phyloP scores from a whole-genome alignment of 2,888 invertebrate species.

The Parascotia fuliginaria region DNA sequence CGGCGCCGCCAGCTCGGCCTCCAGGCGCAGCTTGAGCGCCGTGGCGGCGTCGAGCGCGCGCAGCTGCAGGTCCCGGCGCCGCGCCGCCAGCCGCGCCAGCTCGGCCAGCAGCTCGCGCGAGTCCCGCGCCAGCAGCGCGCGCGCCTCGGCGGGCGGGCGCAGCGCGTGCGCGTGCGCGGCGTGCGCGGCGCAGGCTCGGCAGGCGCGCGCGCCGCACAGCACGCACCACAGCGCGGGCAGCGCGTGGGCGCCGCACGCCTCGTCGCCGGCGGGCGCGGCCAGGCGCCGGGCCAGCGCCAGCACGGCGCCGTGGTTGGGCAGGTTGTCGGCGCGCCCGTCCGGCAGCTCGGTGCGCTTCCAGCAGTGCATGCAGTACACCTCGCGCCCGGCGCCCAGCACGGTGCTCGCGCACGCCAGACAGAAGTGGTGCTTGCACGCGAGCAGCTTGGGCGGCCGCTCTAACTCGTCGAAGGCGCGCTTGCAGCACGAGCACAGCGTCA shows the following conservation, averaged over 20 bases:
- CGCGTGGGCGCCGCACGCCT: conserved; percentile 88
- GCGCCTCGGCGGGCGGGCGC: conserved; percentile 87
- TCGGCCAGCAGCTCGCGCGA: conserved; percentile 82
- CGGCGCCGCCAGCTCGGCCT: conserved; percentile 86
- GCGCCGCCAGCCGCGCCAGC: conserved; percentile 88
- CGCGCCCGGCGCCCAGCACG: conserved; percentile 88
- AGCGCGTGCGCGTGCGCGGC: conserved; percentile 88
- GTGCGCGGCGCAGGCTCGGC: conserved; percentile 87
- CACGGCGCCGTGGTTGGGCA: conserved; percentile 89
- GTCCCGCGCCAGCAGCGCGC: conserved; percentile 82
- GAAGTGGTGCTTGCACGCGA: conserved; percentile 92
- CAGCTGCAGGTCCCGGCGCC: conserved; percentile 90
- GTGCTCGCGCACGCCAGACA: conserved; percentile 91
- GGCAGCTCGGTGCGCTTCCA: conserved; percentile 90
- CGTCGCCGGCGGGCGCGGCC: conserved; percentile 14
- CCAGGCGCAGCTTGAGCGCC: conserved; percentile 90
- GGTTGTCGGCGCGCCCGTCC: conserved; percentile 88
- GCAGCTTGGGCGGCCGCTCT: conserved; percentile 90
- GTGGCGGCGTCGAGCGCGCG: conserved; percentile 91
- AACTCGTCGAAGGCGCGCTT: conserved; percentile 90
- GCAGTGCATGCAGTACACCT: conserved; percentile 90
- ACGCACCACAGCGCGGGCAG: conserved; percentile 91
- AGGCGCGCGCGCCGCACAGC: conserved; percentile 89
- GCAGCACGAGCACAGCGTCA: conserved; percentile 91
- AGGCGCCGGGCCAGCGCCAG: conserved; percentile 85